These are phyloP conservation scores for Syncerus caffer DNA, from an alignment of 2,797 vertebrate species.

Conservation along the genomic window DNA sequence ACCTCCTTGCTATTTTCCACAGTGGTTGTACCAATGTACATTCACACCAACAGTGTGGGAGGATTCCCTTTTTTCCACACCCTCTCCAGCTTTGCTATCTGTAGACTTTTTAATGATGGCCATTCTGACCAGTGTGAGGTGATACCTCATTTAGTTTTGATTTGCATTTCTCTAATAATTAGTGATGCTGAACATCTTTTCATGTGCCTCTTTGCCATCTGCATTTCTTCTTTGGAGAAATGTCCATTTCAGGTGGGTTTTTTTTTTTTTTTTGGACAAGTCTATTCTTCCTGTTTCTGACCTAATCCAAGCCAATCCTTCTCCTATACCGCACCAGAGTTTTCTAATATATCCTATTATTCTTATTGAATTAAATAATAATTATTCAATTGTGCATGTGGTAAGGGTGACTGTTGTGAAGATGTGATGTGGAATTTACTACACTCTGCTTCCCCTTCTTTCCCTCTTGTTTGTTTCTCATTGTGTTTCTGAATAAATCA, in stretches of 20 bases:
- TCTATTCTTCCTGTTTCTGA: neutral
- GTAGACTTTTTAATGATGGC: neutral
- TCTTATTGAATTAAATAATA: neutral
- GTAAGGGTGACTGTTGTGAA: neutral
- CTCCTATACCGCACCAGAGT: neutral
- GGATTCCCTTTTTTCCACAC: neutral
- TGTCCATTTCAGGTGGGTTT: neutral
- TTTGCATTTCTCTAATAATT: neutral
- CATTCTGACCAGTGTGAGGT: neutral
- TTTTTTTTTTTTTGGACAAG: neutral
- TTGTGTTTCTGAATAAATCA: neutral
- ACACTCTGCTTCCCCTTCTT: neutral
- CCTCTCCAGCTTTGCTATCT: neutral
- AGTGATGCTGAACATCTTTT: neutral
- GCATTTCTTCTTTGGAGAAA: neutral
- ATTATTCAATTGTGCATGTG: neutral
- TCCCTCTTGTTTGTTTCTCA: neutral
- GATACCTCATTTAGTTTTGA: neutral
- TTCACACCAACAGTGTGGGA: neutral
- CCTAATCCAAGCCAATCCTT: neutral
- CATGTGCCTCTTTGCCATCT: neutral
- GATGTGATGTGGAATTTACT: neutral
- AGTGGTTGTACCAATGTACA: neutral
- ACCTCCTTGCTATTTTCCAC: neutral
- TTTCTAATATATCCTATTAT: neutral